Evolutionary conservation across 2,888 invertebrate genomes (phyloP), one percentile per base, ranked within the genome.

Genomic region (Oscheius sp.): DNA sequence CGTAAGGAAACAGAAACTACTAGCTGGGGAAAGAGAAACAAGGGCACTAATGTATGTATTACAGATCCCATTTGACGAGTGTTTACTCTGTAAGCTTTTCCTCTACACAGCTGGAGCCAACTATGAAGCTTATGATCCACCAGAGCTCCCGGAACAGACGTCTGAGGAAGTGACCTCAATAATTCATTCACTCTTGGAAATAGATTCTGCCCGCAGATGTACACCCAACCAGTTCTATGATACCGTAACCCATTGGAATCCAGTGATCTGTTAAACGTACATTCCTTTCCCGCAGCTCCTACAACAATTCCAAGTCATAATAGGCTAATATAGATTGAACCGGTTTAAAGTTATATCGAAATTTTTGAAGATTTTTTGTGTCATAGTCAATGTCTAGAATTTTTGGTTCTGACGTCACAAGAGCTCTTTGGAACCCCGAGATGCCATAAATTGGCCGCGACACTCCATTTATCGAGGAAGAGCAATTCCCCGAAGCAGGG

Each of bases 11-110:
- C n/a, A n/a, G n/a, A n/a, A n/a, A n/a, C n/a, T n/a, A n/a, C n/a
- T n/a, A n/a, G n/a, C n/a, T n/a, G n/a, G n/a, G n/a, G n/a, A n/a
- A 20, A 37, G n/a, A 39, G 29, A 34, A 42, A 6, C 55, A 55
- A 55, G 34, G 8, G 25, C 52, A 52, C 29, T 15, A 10, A 58
- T 39, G 10, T 58, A 27, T 37, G 42, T 48, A 53, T 81, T 81
- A 55, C 73, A 84, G 84, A 72, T 82, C 27, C 86, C 86, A n/a
- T 86, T 86, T 70, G 79, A 83, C 69, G 86, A 86, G 68, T 61
- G 77, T 55, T 74, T 73, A 12, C 72, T 86, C 17, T 86, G 86
- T 58, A 82, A 82, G 50, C 73, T 86, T 29, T 86, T 86, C 66
- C 80, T 86, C 10, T 76, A 84, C 71, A 80, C 76, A 27, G 85